A percentile compares a stretch with the other conserved stretches of the same genome.
These are phyloP conservation scores for Sinohyriopsis cumingii DNA, from an alignment of 2,888 invertebrate genomes.

Conservation along the genomic window DNA sequence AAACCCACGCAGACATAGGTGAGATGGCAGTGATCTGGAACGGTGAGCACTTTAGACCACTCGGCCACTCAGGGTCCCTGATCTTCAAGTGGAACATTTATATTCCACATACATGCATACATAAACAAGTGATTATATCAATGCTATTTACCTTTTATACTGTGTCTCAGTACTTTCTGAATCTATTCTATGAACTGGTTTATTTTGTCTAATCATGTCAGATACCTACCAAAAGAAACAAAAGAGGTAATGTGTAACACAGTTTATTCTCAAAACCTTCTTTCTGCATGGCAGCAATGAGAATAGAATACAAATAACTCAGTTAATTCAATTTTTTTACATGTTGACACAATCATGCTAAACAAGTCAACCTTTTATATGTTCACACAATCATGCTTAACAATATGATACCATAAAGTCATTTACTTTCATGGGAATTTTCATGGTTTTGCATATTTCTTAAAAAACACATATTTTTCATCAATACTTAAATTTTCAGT, in stretches of 20 bases:
- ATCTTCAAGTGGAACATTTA: no score
- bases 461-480: no score
- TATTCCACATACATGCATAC: no score
- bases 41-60: no score
- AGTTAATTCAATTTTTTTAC: neutral
- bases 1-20: no score
- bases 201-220: slow-evolving; percentile 52
- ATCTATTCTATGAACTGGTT: slow-evolving; percentile 54
- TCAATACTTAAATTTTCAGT: no score
- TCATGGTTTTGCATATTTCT: no score
- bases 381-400: neutral
- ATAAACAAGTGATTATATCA: no score
- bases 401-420: neutral
- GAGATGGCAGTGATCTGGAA: no score
- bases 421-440: no score
- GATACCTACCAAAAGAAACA: slow-evolving; percentile 49
- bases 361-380: neutral
- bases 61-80: no score
- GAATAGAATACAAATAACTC: neutral
- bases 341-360: neutral
- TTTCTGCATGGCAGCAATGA: neutral
- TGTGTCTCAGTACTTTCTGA: slow-evolving; percentile 48
- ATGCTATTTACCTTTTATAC: slow-evolving; percentile 47
- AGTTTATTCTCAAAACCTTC: neutral
- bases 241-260: neutral